A percentile compares a stretch with the other conserved stretches of the same genome.
These are phyloP conservation scores for Drosophila lacicola DNA, from an alignment of 2,888 invertebrate species.

Conservation along the genomic window DNA sequence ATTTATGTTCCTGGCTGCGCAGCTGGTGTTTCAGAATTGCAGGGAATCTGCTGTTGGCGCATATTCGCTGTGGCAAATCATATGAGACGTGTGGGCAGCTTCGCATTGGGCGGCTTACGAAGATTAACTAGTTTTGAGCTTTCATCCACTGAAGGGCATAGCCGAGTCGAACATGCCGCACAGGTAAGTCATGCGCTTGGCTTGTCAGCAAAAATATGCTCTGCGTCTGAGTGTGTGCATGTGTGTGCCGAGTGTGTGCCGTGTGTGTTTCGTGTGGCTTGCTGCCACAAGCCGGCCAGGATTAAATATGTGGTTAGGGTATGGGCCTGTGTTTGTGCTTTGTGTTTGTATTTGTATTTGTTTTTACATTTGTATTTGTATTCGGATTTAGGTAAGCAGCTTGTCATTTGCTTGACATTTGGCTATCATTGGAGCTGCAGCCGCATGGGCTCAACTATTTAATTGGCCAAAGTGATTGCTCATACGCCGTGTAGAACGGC, in stretches of 20 bases:
- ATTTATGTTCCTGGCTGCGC: constrained; percentile 11
- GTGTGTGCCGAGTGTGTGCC: background rate
- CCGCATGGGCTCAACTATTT: constrained; percentile 16
- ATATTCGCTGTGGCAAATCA: background rate
- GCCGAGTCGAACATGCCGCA: background rate
- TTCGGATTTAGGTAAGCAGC: constrained; percentile 3
- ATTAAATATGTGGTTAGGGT: constrained; percentile 30
- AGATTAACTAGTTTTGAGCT: too few relatives aligned
- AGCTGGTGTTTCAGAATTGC: constrained; percentile 1
- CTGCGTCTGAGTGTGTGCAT: background rate
- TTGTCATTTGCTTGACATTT: constrained; percentile 30
- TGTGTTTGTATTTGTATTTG: background rate
- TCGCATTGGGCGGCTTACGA: too few relatives aligned
- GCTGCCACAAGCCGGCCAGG: constrained; percentile 22
- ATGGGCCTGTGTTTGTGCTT: background rate
- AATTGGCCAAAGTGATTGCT: constrained; percentile 30
- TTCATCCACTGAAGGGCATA: constrained; percentile 1
- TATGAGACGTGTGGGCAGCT: background rate
- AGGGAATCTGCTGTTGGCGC: background rate
- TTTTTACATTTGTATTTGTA: background rate
- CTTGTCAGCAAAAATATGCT: constrained; percentile 7
- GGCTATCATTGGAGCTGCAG: constrained; percentile 19
- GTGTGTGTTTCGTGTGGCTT: background rate
- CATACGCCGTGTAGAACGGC: constrained; percentile 17
- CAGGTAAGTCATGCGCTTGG: background rate